A percentile compares a stretch with the other conserved stretches of the same genome.
Evolutionary conservation across 2,797 vertebrate genomes (phyloP).

Genomic region (Lacerta bilineata): DNA sequence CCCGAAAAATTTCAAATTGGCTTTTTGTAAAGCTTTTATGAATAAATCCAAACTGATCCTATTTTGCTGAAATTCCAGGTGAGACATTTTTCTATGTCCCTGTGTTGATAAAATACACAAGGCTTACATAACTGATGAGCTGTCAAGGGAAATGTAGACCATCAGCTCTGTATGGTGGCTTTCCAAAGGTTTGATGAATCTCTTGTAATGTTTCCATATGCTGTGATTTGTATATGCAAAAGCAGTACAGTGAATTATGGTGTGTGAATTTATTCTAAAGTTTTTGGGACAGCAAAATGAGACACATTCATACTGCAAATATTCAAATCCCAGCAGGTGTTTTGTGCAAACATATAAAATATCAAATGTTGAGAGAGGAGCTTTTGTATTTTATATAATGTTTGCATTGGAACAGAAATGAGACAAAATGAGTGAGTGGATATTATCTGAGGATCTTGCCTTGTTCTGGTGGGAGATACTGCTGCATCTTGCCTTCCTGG

Average conservation of each 20-base stretch:
- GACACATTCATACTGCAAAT: background rate
- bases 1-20: background rate
- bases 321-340: background rate
- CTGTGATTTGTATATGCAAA: background rate
- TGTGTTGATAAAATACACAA: background rate
- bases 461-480: slow-evolving; percentile 6
- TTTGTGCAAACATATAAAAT: slow-evolving; percentile 3
- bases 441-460: background rate
- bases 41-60: background rate
- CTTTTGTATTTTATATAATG: slow-evolving; percentile 7
- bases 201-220: background rate
- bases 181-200: background rate
- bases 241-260: background rate
- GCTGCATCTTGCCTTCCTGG: background rate
- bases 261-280: background rate
- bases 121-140: background rate
- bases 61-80: background rate
- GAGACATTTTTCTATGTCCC: too few species aligned
- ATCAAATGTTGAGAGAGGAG: background rate
- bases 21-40: background rate
- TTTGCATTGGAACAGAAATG: background rate
- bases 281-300: background rate
- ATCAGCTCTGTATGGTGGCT: background rate
- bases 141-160: background rate
- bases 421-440: background rate